Evolutionary conservation across 92 coral and sea anemone species (phyloP).

Genomic region (Porites lobata): DNA sequence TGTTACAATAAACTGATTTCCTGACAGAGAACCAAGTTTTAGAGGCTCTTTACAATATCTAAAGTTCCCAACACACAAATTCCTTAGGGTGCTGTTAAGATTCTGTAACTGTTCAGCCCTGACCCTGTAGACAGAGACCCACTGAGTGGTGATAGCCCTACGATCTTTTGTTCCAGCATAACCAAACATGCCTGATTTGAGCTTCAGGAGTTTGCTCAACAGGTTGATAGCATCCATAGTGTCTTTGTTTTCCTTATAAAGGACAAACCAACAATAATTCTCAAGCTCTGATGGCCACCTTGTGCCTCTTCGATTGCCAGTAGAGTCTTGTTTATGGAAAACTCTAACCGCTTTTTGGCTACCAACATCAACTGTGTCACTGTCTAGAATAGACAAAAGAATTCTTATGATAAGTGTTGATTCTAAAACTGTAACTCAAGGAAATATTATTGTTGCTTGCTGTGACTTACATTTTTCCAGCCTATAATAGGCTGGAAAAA

Average conservation of each 20-base stretch:
- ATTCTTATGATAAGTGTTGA: neutral
- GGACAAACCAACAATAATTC: slow-evolving; percentile 87
- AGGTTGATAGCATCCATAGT: slow-evolving; percentile 95
- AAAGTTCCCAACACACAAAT: slow-evolving; percentile 85
- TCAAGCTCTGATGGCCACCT: slow-evolving; percentile 92
- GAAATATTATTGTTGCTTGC: too few species aligned
- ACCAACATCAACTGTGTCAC: slow-evolving; percentile 89
- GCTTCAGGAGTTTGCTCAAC: slow-evolving; percentile 84
- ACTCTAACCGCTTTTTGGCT: slow-evolving; percentile 88
- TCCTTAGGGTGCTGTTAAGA: slow-evolving; percentile 78
- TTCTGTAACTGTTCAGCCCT: slow-evolving; percentile 82
- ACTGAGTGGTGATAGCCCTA: slow-evolving; percentile 90
- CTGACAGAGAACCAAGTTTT: slow-evolving; percentile 89
- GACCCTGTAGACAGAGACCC: slow-evolving; percentile 85
- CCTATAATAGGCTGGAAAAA: too few species aligned
- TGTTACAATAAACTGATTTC: slow-evolving; percentile 90
- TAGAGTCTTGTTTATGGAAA: slow-evolving; percentile 62
- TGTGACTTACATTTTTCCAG: too few species aligned
- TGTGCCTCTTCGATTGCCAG: slow-evolving; percentile 56
- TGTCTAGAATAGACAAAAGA: slow-evolving; percentile 61
- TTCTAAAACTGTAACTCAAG: too few species aligned
- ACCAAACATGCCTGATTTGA: slow-evolving; percentile 81
- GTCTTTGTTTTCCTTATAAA: slow-evolving; percentile 98
- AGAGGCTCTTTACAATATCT: slow-evolving; percentile 83
- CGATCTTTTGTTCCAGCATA: slow-evolving; percentile 99